These are phyloP conservation scores for Accipiter virgatus DNA, from an alignment of 2,113 vertebrate species.

Conservation along the genomic window DNA sequence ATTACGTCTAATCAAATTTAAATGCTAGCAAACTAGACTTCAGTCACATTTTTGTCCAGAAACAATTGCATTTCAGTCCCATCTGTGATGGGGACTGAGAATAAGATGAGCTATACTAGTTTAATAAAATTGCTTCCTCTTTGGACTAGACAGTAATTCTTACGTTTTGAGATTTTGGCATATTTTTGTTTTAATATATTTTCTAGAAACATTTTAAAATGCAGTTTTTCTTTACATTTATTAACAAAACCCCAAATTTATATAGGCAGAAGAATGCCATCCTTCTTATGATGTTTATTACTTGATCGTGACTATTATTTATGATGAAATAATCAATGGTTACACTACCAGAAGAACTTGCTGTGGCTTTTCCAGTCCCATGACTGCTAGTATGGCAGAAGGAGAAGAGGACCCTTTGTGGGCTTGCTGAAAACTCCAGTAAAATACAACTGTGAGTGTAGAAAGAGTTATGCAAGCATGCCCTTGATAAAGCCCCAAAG, in stretches of 20 bases:
- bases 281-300: not conserved
- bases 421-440: not conserved
- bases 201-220: not conserved
- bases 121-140: not conserved
- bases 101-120: constrained; percentile 5
- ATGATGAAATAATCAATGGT: not conserved
- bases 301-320: not conserved
- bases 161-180: not conserved
- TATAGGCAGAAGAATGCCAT: not conserved
- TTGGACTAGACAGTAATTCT: not conserved
- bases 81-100: constrained; percentile 12
- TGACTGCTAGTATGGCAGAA: not conserved
- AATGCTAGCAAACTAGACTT: constrained; percentile 32
- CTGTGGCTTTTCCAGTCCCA: not conserved
- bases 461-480: not conserved
- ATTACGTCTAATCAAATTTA: constrained; percentile 53
- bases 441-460: not conserved
- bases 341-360: not conserved
- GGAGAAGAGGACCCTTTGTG: not conserved
- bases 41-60: constrained; percentile 29
- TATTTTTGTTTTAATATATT: not conserved
- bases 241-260: not conserved
- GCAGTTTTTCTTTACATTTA: not conserved
- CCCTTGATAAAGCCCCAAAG: not conserved
- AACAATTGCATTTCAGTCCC: constrained; percentile 23